Base-by-base conservation (phyloP, 1,140 invertebrate species). In the Bursaphelenchus mucronatus region DNA sequence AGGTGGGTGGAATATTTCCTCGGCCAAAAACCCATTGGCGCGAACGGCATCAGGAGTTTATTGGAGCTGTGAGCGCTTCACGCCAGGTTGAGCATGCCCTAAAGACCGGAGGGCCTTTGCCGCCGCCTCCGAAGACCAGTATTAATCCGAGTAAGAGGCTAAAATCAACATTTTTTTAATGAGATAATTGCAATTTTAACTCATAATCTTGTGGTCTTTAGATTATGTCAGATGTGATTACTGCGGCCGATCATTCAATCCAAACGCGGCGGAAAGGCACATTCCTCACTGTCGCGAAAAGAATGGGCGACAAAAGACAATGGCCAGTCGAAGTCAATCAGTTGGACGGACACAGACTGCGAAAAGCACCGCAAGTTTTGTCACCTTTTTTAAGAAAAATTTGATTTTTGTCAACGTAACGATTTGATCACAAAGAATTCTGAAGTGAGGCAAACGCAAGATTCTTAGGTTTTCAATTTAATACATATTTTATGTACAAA, bases 151-250 rank as follows among this genome's bases (percentile, higher is more conserved):
- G 69, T 68, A 7, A n/a, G 43, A 44, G 47, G 13, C 47, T 30
- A 30, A 30, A 30, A 1, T 30, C 30, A 30, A 30, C 2, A 3
- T 5, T 3, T 30, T 30, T 30, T 30, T 5, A 30, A 30, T 5
- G 30, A 30, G 30, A 30, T 30, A 49, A 11, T 3, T 59, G 13
- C 13, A 59, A 3, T 59, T 13, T 30, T 57, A 50, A 13, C 13
- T 11, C 58, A 19, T 64, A 21, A 68, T 17, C n/a, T 49, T 53
- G 30, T 64, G 17, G 13, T 15, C 47, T 76, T 89, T 89, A 9
- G 91, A 96, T 84, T 93, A 94, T 81, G 86, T 94, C 5, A 87
- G 88, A 73, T 97, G 93, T 81, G 92, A 92, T 0, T 89, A 94
- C 82, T 97, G 94, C 81, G 84, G 85, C 10, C 85, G 94, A 13